Base-by-base conservation (phyloP, 2,113 vertebrate genomes). In the Helogale parvula region DNA sequence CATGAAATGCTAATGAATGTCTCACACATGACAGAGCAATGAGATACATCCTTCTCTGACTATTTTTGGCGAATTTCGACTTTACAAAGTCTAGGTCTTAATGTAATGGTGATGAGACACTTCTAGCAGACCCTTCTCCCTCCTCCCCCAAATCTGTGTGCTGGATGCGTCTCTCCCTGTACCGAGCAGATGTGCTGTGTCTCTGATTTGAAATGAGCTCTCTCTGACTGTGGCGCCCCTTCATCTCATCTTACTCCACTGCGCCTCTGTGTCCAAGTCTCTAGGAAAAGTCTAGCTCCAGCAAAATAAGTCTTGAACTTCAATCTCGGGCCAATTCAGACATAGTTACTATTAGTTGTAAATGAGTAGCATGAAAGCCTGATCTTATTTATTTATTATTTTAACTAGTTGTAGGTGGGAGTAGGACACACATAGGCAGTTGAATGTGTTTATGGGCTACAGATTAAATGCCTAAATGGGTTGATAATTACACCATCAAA, bases 1-100 rank as follows among this genome's bases (percentile, higher is more conserved):
- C 88, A 38, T 93, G 81, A 98, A 97, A 98, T 98, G 94, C 93
- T 97, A 97, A 97, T 87, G 97, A 98, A 80, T 50, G 57, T 74
- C 81, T 97, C 83, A 95, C 92, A 96, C 85, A 83, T 77, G 90
- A 94, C 25, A 92, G 95, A 97, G 85, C 88, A 88, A 69, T 92
- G 82, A 83, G 87, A 93, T 33, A 10, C 47, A 93, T 71, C 41
- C 68, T 84, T 80, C 68, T 81, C 92, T 92, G 82, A 92, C 77
- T 91, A 93, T 96, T 97, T 97, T 93, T 72, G 93, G 88, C 72
- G 97, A 60, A 63, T 91, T 83, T 35, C 72, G 35, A 97, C 92
- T 96, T 76, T 88, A 23, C 41, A 50, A 76, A 79, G 88, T 96
- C 92, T 96, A 63, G 68, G 29, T 93, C 81, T 97, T 93, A 88